Evolutionary conservation across 64 coral and sea anemone genomes (phyloP).

Genomic region (Platygyra sinensis): DNA sequence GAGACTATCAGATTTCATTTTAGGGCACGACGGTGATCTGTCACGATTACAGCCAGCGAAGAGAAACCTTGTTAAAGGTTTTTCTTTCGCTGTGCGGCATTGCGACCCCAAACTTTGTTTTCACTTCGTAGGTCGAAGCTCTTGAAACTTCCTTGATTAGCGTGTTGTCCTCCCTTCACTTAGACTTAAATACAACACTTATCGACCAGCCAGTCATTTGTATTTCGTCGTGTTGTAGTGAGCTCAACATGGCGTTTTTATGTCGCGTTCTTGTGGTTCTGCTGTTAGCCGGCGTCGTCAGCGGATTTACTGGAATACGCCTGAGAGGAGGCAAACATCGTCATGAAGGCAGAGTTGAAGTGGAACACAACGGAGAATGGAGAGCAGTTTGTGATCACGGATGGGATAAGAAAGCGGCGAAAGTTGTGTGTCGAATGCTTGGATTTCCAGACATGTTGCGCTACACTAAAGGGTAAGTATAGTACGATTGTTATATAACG

Average conservation of each 20-base stretch:
- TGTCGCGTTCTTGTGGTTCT: neutral
- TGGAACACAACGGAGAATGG: slow-evolving; percentile 58
- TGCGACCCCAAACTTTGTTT: neutral
- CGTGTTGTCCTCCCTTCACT: neutral
- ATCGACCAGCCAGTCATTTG: neutral
- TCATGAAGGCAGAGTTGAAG: slow-evolving; percentile 57
- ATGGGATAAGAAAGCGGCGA: slow-evolving; percentile 53
- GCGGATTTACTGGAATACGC: slow-evolving; percentile 31
- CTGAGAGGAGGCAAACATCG: slow-evolving; percentile 63
- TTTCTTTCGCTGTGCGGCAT: slow-evolving; percentile 5
- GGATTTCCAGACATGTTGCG: slow-evolving; percentile 49
- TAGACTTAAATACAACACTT: neutral
- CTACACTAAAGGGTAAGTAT: slow-evolving; percentile 60
- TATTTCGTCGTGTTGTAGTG: neutral
- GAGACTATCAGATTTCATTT: slow-evolving; percentile 25
- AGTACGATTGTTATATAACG: too few species aligned
- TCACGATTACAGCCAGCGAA: neutral
- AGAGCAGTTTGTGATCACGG: slow-evolving; percentile 65
- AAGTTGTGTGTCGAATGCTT: slow-evolving; percentile 70
- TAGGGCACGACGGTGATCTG: neutral
- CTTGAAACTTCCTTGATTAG: neutral
- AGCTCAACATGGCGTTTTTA: neutral
- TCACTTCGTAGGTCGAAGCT: neutral
- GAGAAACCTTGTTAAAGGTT: slow-evolving; percentile 2
- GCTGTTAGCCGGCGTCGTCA: neutral